Evolutionary conservation across 2,113 vertebrate species (phyloP).

Genomic region (Crocuta crocuta): DNA sequence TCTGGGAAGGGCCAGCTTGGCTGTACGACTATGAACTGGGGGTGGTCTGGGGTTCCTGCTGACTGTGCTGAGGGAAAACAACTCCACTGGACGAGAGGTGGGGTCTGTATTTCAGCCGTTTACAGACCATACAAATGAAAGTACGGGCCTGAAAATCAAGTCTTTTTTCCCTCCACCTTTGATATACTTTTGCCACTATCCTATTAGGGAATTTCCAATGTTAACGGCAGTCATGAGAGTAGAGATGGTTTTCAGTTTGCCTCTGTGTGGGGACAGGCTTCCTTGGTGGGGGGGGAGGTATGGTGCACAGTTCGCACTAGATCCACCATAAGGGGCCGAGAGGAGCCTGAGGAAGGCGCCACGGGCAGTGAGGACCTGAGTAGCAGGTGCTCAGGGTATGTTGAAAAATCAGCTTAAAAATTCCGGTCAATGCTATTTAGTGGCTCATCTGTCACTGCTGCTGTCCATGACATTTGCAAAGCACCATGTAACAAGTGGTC

Average conservation of each 20-base stretch:
- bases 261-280: rapidly evolving
- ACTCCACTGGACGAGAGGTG: rapidly evolving
- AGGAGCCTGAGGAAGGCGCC: rapidly evolving
- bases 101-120: not conserved
- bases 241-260: not conserved
- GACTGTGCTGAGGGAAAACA: rapidly evolving
- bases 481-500: not conserved
- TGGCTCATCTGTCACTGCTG: rapidly evolving
- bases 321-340: rapidly evolving
- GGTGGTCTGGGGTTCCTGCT: rapidly evolving
- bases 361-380: rapidly evolving
- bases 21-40: rapidly evolving
- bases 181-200: not conserved
- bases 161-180: not conserved
- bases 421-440: not conserved
- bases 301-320: rapidly evolving
- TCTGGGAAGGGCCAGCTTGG: rapidly evolving
- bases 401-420: not conserved
- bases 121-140: not conserved
- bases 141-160: not conserved
- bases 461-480: not conserved
- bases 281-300: not conserved
- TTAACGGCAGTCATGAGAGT: rapidly evolving
- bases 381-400: rapidly evolving
- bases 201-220: not conserved